Evolutionary conservation across 1,140 invertebrate genomes (phyloP).

Genomic region (Ostrea edulis): DNA sequence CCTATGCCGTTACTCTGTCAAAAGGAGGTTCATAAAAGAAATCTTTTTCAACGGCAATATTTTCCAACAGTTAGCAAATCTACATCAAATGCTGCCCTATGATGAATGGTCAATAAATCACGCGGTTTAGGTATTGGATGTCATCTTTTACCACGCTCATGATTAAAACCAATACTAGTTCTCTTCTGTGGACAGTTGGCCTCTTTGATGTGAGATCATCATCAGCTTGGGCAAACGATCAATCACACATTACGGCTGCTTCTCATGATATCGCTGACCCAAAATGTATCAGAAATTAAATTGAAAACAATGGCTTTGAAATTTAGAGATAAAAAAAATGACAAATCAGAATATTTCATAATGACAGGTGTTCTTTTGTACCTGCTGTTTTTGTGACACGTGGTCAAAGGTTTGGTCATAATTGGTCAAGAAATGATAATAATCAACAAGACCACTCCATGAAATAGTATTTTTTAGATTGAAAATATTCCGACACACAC

Average conservation of each 20-base stretch:
- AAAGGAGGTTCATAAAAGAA: neutral
- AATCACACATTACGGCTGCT: neutral
- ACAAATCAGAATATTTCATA: too few species aligned
- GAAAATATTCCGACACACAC: too few species aligned
- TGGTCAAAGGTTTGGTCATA: too few species aligned
- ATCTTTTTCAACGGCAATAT: neutral
- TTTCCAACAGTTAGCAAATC: neutral
- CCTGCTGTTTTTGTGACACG: too few species aligned
- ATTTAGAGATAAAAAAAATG: neutral
- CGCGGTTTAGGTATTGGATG: neutral
- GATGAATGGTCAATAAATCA: conserved; percentile 16
- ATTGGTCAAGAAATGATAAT: neutral
- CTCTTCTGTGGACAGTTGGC: neutral
- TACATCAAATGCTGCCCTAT: neutral
- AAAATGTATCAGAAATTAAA: neutral
- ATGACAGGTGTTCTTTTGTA: too few species aligned
- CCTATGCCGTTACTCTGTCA: too few species aligned
- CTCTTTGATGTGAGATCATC: neutral
- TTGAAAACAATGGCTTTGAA: conserved; percentile 8
- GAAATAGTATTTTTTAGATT: neutral
- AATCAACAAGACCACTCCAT: neutral
- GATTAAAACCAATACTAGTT: neutral
- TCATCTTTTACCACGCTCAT: conserved; percentile 2
- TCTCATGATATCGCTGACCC: neutral
- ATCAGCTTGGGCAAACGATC: neutral